These are phyloP conservation scores for Drosophila algonquin DNA, from an alignment of 2,888 invertebrate genomes.

Conservation along the genomic window DNA sequence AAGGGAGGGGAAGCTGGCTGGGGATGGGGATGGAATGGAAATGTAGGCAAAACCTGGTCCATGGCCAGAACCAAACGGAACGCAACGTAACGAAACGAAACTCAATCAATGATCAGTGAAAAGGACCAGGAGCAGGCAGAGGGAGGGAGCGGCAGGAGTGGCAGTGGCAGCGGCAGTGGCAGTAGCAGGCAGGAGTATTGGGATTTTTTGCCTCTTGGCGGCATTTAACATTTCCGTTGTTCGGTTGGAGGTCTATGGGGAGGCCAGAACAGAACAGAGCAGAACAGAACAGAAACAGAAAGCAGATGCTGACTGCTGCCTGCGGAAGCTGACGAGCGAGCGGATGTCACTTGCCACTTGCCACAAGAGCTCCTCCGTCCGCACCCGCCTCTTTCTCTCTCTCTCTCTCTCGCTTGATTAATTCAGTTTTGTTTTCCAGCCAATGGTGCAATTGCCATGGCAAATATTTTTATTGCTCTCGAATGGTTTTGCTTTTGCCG, in stretches of 20 bases:
- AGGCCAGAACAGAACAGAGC: constrained; percentile 31
- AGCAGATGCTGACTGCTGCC: constrained; percentile 33
- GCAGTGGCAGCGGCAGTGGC: background rate
- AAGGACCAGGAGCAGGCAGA: constrained; percentile 24
- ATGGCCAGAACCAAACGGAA: constrained; percentile 58
- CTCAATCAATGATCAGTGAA: constrained; percentile 80
- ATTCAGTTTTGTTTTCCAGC: constrained; percentile 57
- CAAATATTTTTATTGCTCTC: constrained; percentile 80
- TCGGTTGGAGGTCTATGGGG: constrained; percentile 33
- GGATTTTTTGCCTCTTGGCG: constrained; percentile 47
- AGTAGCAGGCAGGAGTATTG: background rate
- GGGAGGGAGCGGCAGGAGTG: no score
- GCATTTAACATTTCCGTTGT: constrained; percentile 80
- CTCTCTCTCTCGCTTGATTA: constrained; percentile 45
- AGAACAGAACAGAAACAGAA: constrained; percentile 2
- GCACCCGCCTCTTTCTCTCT: background rate
- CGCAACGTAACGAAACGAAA: constrained; percentile 59
- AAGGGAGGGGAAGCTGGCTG: background rate
- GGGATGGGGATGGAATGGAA: constrained; percentile 26
- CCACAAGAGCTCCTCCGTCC: constrained; percentile 19
- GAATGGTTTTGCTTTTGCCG: constrained; percentile 44
- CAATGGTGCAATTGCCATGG: constrained; percentile 19
- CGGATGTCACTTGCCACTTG: constrained; percentile 68
- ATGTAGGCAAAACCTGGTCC: constrained; percentile 35
- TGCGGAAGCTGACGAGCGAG: constrained; percentile 64